These are phyloP conservation scores for Tonatia bakeri DNA, from an alignment of 2,113 vertebrate genomes.

Conservation along the genomic window DNA sequence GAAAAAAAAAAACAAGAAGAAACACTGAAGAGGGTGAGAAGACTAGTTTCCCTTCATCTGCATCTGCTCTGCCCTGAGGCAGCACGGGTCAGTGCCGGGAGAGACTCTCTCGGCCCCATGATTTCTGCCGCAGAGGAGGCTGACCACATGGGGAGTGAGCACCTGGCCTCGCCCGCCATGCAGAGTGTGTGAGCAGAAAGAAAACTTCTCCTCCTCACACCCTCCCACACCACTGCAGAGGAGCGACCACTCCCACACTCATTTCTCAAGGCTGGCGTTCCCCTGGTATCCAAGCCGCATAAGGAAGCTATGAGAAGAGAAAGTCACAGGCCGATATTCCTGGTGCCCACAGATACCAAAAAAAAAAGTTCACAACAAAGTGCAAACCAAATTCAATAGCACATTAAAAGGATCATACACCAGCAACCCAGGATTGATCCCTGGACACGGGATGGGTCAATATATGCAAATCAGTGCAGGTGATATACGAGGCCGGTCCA, in stretches of 20 bases:
- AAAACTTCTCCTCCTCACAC: background rate
- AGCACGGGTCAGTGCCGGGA: background rate
- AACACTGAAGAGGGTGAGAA: background rate
- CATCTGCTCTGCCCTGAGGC: background rate
- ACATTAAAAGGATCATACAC: background rate
- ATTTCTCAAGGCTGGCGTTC: background rate
- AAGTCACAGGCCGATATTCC: background rate
- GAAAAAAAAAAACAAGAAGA: background rate
- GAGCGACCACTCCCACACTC: background rate
- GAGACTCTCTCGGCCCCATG: fast-evolving
- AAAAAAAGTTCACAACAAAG: background rate
- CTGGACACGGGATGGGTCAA: background rate
- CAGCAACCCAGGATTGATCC: background rate
- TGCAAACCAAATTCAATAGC: background rate
- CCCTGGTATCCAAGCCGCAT: background rate
- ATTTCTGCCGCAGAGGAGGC: background rate
- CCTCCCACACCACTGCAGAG: background rate
- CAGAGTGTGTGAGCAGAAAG: too few species aligned
- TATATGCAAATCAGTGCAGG: background rate
- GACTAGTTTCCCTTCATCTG: too few species aligned
- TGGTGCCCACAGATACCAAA: background rate
- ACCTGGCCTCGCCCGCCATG: background rate
- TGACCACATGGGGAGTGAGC: fast-evolving
- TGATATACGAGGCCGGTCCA: background rate
- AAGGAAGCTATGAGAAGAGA: background rate